phyloP scores from a whole-genome alignment of 2,888 invertebrate genomes.

The Chorisops tibialis region DNA sequence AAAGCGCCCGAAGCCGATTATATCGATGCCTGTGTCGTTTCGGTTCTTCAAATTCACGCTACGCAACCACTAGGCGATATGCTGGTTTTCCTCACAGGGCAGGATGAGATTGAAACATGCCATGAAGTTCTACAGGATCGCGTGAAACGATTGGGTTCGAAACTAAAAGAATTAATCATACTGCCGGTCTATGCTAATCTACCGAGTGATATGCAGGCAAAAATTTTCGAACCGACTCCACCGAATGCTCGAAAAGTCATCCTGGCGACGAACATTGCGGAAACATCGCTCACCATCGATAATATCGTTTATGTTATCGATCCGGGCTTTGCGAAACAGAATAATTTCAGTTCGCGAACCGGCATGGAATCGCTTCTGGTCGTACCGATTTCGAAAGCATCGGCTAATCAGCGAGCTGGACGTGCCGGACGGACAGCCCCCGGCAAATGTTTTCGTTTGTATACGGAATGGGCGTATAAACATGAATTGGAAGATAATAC shows the following conservation, averaged over 20 bases:
- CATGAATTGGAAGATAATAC: constrained; percentile 98
- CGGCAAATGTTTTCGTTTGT: constrained; percentile 96
- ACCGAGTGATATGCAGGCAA: constrained; percentile 98
- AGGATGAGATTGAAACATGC: constrained; percentile 88
- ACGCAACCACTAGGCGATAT: constrained; percentile 96
- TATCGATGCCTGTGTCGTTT: constrained; percentile 96
- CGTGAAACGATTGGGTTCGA: constrained; percentile 85
- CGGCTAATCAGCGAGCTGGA: constrained; percentile 96
- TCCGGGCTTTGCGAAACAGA: constrained; percentile 99
- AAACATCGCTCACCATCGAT: constrained; percentile 98
- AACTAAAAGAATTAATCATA: constrained; percentile 87
- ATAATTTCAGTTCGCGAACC: constrained; percentile 95
- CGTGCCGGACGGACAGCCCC: constrained; percentile 93
- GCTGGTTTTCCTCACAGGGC: constrained; percentile 90
- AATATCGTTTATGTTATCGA: constrained; percentile 99
- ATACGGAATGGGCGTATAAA: constrained; percentile 98
- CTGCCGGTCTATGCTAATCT: constrained; percentile 97
- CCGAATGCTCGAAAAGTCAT: constrained; percentile 95
- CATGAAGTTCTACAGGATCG: constrained; percentile 87
- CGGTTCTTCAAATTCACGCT: constrained; percentile 95
- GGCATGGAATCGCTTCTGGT: constrained; percentile 99
- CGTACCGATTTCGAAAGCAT: constrained; percentile 97
- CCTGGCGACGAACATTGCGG: constrained; percentile 97
- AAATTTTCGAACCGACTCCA: constrained; percentile 97
- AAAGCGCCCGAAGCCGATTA: constrained; percentile 99